These are phyloP conservation scores for Chaunax sp. DNA, from an alignment of 2,797 vertebrate genomes.

Conservation along the genomic window DNA sequence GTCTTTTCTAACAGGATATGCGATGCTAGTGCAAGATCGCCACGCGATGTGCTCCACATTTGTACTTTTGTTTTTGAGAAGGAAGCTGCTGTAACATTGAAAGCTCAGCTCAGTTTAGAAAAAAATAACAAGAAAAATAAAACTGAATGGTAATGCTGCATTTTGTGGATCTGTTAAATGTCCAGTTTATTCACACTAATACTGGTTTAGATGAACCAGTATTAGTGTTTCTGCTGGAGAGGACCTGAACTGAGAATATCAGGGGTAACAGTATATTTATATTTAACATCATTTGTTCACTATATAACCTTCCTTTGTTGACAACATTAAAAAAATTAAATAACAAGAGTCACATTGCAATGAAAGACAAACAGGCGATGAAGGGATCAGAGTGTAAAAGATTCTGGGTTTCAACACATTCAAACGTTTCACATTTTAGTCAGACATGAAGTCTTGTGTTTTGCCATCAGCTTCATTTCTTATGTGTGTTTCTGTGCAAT, in stretches of 20 bases:
- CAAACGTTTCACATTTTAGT: constrained; percentile 74
- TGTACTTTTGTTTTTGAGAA: constrained; percentile 24
- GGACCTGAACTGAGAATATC: not conserved
- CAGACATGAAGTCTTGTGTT: constrained; percentile 54
- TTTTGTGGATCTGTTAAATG: constrained; percentile 1
- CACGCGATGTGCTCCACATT: constrained; percentile 1
- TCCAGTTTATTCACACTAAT: constrained; percentile 18
- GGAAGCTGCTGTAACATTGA: constrained; percentile 18
- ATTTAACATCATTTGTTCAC: constrained; percentile 28
- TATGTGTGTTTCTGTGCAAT: constrained; percentile 17
- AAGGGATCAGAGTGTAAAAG: constrained; percentile 33
- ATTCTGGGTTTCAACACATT: constrained; percentile 50
- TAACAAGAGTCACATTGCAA: constrained; percentile 40
- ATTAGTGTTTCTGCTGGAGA: constrained; percentile 11
- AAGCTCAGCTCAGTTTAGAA: constrained; percentile 15
- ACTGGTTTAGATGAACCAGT: constrained; percentile 34
- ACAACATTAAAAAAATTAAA: constrained; percentile 20
- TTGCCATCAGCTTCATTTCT: constrained; percentile 40
- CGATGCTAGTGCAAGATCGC: constrained; percentile 18
- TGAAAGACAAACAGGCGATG: constrained; percentile 18
- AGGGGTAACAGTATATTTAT: not conserved
- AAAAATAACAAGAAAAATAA: constrained; percentile 16
- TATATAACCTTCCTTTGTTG: constrained; percentile 15
- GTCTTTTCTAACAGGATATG: constrained; percentile 25
- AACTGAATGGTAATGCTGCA: constrained; percentile 13